phyloP scores from a whole-genome alignment of 1,140 invertebrate species.

The Lucilia sericata region DNA sequence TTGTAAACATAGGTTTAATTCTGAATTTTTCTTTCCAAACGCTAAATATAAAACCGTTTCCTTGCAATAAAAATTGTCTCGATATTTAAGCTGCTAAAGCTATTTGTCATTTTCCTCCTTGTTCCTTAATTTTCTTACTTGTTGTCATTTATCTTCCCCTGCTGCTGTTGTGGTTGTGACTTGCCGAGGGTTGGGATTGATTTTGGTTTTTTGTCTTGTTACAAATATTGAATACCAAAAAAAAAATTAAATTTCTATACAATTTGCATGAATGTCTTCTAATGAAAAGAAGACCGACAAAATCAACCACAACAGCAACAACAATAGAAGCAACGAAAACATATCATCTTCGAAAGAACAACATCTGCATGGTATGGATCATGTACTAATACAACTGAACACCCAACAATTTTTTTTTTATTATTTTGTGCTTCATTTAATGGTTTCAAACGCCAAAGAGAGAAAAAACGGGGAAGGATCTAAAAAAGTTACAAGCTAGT shows the following conservation, averaged over 20 bases:
- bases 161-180: no score
- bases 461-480: background rate
- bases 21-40: no score
- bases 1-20: no score
- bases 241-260: background rate
- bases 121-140: no score
- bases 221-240: background rate
- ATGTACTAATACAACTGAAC: no score
- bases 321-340: background rate
- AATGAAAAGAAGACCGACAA: background rate
- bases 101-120: no score
- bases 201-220: background rate
- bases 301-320: slow-evolving; percentile 21
- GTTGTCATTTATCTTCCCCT: no score
- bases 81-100: no score
- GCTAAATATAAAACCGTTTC: no score
- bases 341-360: background rate
- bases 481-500: background rate
- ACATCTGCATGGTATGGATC: background rate
- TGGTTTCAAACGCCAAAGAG: background rate
- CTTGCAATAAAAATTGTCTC: no score
- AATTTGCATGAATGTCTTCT: slow-evolving; percentile 6
- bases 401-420: background rate
- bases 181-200: background rate
- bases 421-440: background rate